Percentiles rank a stretch among this genome's conserved stretches.
Conservation (phyloP, 2,797 vertebrate genomes). For the Alcedo atthis region DNA sequence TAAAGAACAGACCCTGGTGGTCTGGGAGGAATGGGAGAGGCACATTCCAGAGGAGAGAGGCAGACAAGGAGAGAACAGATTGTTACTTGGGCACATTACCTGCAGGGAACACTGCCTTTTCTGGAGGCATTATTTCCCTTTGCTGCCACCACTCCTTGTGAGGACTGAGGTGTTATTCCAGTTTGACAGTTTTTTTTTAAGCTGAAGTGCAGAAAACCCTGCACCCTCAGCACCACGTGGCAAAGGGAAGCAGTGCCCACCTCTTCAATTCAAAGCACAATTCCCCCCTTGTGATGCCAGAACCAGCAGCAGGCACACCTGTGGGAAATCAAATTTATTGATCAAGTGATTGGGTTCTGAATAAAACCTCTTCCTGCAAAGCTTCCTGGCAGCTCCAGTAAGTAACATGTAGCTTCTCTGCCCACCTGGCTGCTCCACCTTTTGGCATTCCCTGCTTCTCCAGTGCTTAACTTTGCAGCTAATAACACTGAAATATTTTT, state of each 20-base stretch:
- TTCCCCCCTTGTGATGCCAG: background rate
- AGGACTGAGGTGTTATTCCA: background rate
- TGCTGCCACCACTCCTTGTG: background rate
- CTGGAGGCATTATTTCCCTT: background rate
- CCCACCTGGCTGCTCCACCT: accelerated
- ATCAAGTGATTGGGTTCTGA: background rate
- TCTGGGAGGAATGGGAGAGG: background rate
- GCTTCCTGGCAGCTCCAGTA: background rate
- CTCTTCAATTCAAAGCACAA: background rate
- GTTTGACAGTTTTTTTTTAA: background rate
- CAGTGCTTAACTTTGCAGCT: background rate
- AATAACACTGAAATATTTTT: background rate
- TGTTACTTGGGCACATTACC: background rate
- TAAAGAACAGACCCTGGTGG: background rate
- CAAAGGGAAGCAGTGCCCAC: background rate
- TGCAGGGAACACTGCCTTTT: background rate
- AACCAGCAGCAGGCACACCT: background rate
- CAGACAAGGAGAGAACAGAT: background rate
- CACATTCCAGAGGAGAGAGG: background rate
- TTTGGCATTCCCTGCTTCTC: background rate
- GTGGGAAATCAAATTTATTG: background rate
- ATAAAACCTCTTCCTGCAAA: background rate
- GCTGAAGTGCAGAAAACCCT: background rate
- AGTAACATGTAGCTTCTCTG: background rate
- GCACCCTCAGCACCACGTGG: background rate